Base-by-base conservation (phyloP, 1,140 invertebrate species). In the Aphaenogaster ashmeadi region DNA sequence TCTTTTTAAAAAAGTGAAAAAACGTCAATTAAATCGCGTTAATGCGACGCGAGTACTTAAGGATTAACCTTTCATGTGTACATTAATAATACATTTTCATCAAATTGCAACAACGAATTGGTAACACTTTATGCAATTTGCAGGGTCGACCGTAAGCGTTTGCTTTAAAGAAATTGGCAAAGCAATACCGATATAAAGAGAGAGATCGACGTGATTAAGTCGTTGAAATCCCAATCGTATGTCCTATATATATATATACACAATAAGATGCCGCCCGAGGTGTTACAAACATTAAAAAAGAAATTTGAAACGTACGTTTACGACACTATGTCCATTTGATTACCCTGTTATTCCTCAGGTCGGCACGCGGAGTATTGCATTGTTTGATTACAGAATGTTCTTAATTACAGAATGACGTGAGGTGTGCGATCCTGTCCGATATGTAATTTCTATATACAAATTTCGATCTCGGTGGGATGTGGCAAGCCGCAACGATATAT, bases 371-470 rank as follows among this genome's bases (percentile, higher is more conserved):
- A 74, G 15, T 62, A 84, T 84, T 84, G 80, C 80, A 81, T 74
- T 84, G 44, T 84, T 75, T 27, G 18, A 75, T 84, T 75, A 84
- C 18, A 74, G 7, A 58, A 72, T 18, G 66, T 41, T 21, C 52
- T 71, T 18, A 78, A 74, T 74, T 72, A 83, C 11, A 72, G 18
- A 60, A 60, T n/a, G 66, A 41, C 80, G 13, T n/a, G 15, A 41
- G 27, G 7, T 62, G 36, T 33, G 44, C 21, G 18, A 44, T 47
- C 27, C 36, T 71, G 11, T 13, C 47, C 50, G 62, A 72, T 81
- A n/a, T 72, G 27, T 84, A 50, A 84, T 83, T 75, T 84, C 41
- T 84, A 84, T 84, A n/a, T 84, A 84, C 80, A 84, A 84, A 74
- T 74, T 47, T 75, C 18, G 36, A 67, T 38, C 18, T 58, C 54